Conservation (phyloP, 1,140 invertebrate species). For the Lepidotrigona ventralis region DNA sequence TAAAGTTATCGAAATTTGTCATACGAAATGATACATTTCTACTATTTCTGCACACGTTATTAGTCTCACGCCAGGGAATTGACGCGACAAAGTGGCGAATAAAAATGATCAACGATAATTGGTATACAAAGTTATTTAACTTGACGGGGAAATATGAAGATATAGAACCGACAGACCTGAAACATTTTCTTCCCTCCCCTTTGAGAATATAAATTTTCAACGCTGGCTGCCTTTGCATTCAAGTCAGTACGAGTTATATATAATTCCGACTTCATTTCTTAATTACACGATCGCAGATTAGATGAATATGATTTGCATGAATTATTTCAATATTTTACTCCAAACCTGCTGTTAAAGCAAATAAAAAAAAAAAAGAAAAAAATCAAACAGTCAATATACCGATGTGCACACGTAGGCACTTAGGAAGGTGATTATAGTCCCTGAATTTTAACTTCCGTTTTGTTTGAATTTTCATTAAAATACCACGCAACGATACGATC, state of each 20-base stretch:
- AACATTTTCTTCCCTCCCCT: neutral
- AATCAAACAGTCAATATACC: neutral
- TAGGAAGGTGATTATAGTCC: neutral
- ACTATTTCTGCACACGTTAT: neutral
- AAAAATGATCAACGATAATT: neutral
- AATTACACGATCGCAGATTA: neutral
- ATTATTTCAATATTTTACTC: neutral
- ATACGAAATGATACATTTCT: neutral
- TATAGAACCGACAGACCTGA: neutral
- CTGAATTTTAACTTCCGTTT: too few species aligned
- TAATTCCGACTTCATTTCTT: neutral
- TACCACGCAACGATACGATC: neutral
- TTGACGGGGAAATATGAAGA: too few species aligned
- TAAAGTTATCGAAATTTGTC: neutral
- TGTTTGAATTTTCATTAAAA: neutral
- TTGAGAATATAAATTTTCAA: neutral
- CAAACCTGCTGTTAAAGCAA: neutral
- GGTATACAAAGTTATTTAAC: too few species aligned
- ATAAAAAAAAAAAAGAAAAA: neutral
- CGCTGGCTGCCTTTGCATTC: neutral
- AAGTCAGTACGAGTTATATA: neutral
- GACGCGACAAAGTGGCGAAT: neutral
- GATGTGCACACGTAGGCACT: neutral
- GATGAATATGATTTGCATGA: neutral
- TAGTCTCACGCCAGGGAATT: neutral